Evolutionary conservation across 2,888 invertebrate genomes (phyloP), one percentile per base, ranked within the genome.

Genomic region (Hypena proboscidalis): DNA sequence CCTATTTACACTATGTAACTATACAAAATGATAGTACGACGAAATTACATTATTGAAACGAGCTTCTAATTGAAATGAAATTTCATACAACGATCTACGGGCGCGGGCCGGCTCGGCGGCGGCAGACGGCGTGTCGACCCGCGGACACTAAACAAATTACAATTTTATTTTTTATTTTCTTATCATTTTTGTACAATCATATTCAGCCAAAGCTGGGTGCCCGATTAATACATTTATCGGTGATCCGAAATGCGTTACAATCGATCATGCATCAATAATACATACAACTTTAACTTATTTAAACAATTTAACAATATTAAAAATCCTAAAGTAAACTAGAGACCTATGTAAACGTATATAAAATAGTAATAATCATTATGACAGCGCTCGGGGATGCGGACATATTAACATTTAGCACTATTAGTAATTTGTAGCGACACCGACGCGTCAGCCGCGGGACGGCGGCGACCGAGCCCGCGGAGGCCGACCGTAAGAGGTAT

Each of bases 1-100:
- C 90, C 90, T 90, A 90, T 90, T 89, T 90, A 90, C 90, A 90
- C 90, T 90, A 90, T 87, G 86, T 87, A 84, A 84, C 89, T 90
- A 90, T 90, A 90, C 90, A 90, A 89, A 89, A 89, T 84, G 88
- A 88, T 86, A 88, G 87, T 85, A 87, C 85, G 85, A 83, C 84
- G 69, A 89, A 86, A 85, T 85, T 83, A 89, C 88, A 86, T 77
- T 80, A 82, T 85, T 77, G 81, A 83, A 82, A 83, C 81, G 85
- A 87, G 89, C 88, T 75, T 84, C 90, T 90, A 89, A 81, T 82
- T 78, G 66, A 77, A 88, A 87, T 77, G 72, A 80, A 83, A 77
- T 74, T 80, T 80, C 77, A 82, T 81, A 86, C 83, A 81, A 85
- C 83, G 77, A 80, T 76, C 85, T 85, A 84, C 80, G 69, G 64